Conservation (phyloP, 2,797 vertebrate genomes). For the Hydrophis major region DNA sequence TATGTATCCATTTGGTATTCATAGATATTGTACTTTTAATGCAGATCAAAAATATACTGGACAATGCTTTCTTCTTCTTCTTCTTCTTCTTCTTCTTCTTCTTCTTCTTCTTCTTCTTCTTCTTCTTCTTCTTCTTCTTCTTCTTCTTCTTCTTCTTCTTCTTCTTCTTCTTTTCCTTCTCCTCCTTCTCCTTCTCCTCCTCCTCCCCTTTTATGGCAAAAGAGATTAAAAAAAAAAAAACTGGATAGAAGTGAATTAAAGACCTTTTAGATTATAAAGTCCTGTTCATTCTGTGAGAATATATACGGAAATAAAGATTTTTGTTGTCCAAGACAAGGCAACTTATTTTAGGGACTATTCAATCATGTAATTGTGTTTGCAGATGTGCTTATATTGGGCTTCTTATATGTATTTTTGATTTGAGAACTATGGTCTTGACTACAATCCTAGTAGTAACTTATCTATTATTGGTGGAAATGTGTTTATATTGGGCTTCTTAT, state of each 20-base stretch:
- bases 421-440: not conserved
- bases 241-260: not conserved
- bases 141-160: no score
- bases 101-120: no score
- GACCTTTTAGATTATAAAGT: not conserved
- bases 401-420: not conserved
- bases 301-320: not conserved
- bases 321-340: not conserved
- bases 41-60: not conserved
- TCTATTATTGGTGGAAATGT: not conserved
- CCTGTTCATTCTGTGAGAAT: not conserved
- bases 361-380: not conserved
- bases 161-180: no score
- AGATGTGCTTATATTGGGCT: not conserved
- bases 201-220: not conserved
- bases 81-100: no score
- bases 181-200: rapidly evolving
- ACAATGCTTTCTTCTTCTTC: not conserved
- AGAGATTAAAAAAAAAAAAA: not conserved
- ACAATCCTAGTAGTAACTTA: not conserved
- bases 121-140: no score
- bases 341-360: not conserved
- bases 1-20: not conserved
- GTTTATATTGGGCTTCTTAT: not conserved
- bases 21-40: not conserved